Percentiles rank a stretch among this genome's conserved stretches.
phyloP scores from a whole-genome alignment of 1,140 invertebrate genomes.

The Drosophila kanapiae region DNA sequence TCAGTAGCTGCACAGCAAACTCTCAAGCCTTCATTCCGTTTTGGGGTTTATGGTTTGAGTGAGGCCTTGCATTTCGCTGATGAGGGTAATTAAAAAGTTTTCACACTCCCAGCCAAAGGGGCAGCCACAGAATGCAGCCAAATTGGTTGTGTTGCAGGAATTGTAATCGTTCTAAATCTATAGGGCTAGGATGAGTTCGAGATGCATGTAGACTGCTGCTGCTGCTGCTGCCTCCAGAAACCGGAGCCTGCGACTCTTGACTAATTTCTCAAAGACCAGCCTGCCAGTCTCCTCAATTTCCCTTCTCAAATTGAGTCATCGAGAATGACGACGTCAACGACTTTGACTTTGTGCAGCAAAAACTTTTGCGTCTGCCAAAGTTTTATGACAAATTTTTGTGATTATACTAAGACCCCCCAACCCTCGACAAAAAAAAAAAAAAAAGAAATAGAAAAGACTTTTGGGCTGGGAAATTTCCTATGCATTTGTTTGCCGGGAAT shows the following conservation, averaged over 20 bases:
- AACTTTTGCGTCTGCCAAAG: constrained; percentile 71
- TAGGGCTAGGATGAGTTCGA: constrained; percentile 15
- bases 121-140: constrained; percentile 53
- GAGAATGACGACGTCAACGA: constrained; percentile 42
- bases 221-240: neutral
- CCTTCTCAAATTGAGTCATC: constrained; percentile 46
- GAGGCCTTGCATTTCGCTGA: constrained; percentile 66
- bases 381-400: constrained; percentile 79
- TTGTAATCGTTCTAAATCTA: constrained; percentile 53
- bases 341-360: constrained; percentile 63
- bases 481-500: constrained; percentile 63
- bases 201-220: constrained; percentile 14
- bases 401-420: constrained; percentile 48
- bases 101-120: constrained; percentile 21
- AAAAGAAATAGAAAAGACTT: constrained; percentile 6
- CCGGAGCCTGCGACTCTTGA: constrained; percentile 16
- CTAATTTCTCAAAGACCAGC: constrained; percentile 32
- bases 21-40: neutral
- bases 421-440: neutral
- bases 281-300: neutral
- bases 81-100: constrained; percentile 82
- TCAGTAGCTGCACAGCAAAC: constrained; percentile 16
- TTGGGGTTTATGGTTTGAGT: constrained; percentile 7
- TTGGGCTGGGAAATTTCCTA: constrained; percentile 43
- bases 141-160: constrained; percentile 36